Percentiles rank a stretch among this genome's conserved stretches.
Evolutionary conservation across 2,113 vertebrate genomes (phyloP).

Genomic region (Lanius collurio): DNA sequence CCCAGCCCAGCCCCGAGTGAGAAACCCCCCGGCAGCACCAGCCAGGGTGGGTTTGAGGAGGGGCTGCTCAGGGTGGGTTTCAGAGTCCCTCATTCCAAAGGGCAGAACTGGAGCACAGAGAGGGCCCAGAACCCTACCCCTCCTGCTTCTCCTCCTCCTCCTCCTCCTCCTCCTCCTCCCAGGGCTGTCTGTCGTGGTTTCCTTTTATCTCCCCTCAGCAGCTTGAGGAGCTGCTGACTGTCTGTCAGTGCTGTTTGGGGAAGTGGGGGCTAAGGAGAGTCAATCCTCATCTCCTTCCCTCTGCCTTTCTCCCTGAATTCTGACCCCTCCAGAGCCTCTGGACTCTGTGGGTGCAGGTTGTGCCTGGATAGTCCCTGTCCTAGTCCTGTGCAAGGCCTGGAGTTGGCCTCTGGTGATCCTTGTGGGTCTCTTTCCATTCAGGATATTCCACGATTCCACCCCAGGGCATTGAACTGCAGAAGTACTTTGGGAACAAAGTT

Average conservation of each 20-base stretch:
- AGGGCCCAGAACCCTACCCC: background rate
- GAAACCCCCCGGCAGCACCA: background rate
- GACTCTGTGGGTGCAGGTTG: rapidly evolving
- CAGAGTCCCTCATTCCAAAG: background rate
- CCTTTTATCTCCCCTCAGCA: slow-evolving; percentile 29
- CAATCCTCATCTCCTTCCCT: background rate
- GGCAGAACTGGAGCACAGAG: background rate
- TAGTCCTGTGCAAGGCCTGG: background rate
- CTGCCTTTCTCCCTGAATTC: background rate
- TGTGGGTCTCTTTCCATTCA: background rate
- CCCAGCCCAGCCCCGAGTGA: background rate
- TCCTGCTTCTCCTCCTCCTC: background rate
- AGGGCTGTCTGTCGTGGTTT: background rate
- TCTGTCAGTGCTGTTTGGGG: background rate
- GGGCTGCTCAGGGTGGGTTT: background rate
- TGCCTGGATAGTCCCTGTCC: background rate
- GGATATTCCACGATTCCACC: background rate
- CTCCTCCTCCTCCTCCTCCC: background rate
- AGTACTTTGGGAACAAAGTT: background rate
- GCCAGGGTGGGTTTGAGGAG: background rate
- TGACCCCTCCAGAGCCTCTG: background rate
- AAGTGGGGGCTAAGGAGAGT: background rate
- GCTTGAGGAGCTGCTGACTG: background rate
- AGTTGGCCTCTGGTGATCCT: too few relatives aligned
- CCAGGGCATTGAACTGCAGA: background rate